phyloP scores from a whole-genome alignment of 2,113 vertebrate genomes.

The Camelus bactrianus region DNA sequence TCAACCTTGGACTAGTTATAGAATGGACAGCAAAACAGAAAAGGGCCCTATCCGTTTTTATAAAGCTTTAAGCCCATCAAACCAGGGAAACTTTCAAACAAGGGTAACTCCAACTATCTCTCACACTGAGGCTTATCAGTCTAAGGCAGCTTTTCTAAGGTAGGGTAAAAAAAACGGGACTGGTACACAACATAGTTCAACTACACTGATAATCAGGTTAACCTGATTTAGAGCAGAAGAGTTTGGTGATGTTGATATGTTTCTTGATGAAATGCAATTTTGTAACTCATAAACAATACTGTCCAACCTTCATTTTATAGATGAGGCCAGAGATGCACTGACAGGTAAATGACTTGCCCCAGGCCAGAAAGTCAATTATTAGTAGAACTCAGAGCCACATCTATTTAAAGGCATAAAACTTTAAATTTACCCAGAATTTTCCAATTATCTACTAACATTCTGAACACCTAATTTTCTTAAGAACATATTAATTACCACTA shows the following conservation, averaged over 20 bases:
- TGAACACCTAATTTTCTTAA: slow-evolving; percentile 54
- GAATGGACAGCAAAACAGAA: neutral
- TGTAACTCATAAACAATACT: neutral
- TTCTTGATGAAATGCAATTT: slow-evolving; percentile 24
- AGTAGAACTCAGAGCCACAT: neutral
- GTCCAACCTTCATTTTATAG: neutral
- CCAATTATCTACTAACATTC: neutral
- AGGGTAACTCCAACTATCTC: neutral
- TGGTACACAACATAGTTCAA: neutral
- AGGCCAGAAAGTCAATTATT: neutral
- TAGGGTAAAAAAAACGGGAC: neutral
- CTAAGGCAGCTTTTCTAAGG: neutral
- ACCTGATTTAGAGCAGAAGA: neutral
- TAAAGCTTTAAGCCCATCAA: neutral
- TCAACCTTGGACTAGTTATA: neutral
- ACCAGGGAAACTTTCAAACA: neutral
- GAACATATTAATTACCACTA: slow-evolving; percentile 9
- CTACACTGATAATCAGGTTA: neutral
- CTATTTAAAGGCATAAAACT: slow-evolving; percentile 19
- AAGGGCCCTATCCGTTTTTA: neutral
- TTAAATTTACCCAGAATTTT: slow-evolving; percentile 24
- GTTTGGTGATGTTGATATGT: neutral
- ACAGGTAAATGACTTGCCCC: neutral
- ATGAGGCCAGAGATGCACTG: neutral
- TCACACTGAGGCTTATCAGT: neutral